Conservation (phyloP, 2,888 invertebrate genomes). For the Clitarchus hookeri region DNA sequence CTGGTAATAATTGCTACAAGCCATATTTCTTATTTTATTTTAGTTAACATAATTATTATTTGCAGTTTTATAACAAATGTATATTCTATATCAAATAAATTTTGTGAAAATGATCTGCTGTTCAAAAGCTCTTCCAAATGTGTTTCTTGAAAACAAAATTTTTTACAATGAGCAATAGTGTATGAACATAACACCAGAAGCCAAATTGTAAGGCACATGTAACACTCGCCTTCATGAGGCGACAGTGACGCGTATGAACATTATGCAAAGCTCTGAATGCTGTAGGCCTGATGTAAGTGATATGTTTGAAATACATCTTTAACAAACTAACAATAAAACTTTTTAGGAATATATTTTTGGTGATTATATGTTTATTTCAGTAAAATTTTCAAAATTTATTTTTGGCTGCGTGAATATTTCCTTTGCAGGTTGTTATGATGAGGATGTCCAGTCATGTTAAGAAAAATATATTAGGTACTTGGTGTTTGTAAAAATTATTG, state of each 20-base stretch:
- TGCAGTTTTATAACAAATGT: no score
- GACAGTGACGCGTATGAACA: not conserved
- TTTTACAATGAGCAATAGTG: not conserved
- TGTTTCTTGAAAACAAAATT: not conserved
- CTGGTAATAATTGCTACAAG: not conserved
- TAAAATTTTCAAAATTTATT: not conserved
- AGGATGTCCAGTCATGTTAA: no score
- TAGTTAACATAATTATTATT: not conserved
- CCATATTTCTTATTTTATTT: not conserved
- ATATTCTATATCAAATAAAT: not conserved
- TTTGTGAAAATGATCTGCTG: not conserved
- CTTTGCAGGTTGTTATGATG: not conserved
- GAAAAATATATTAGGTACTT: no score
- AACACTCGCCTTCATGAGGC: not conserved
- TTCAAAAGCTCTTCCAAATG: not conserved
- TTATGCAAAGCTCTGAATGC: not conserved
- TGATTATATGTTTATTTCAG: not conserved
- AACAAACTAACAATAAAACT: not conserved
- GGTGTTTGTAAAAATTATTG: no score
- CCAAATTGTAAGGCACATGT: not conserved
- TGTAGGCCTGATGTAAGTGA: constrained; percentile 14
- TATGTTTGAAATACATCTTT: not conserved
- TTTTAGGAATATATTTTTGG: not conserved
- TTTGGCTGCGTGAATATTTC: not conserved
- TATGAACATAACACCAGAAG: not conserved